A percentile compares a stretch with the other conserved stretches of the same genome.
phyloP scores from a whole-genome alignment of 2,888 invertebrate species.

The Biston betularia region DNA sequence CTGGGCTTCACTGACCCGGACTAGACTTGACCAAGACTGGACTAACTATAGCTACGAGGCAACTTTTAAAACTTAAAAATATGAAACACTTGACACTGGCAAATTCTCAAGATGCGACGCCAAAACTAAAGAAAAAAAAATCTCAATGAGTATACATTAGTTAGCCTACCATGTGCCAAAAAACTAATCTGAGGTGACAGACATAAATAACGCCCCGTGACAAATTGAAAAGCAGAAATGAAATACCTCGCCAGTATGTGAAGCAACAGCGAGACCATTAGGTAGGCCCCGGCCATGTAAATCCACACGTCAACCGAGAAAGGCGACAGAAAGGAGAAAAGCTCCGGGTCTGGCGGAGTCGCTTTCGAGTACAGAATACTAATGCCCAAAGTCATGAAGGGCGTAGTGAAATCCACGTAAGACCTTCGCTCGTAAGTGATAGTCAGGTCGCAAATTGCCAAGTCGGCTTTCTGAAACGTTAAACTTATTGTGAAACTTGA shows the following conservation, averaged over 20 bases:
- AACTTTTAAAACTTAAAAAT: too few species aligned
- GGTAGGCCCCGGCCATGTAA: constrained; percentile 94
- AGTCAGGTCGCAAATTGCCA: constrained; percentile 98
- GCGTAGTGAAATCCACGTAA: constrained; percentile 97
- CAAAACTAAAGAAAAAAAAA: too few species aligned
- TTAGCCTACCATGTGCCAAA: too few species aligned
- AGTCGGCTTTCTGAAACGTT: constrained; percentile 92
- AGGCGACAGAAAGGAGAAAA: constrained; percentile 96
- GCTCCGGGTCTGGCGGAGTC: constrained; percentile 90
- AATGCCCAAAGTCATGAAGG: constrained; percentile 98
- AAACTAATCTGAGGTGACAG: neutral
- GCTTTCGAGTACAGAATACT: constrained; percentile 95
- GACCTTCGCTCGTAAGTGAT: constrained; percentile 96
- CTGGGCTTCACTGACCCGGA: too few species aligned
- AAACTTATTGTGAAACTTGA: constrained; percentile 9
- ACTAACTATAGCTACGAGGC: too few species aligned
- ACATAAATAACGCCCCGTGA: constrained; percentile 24
- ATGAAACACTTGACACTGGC: too few species aligned
- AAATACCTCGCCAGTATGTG: constrained; percentile 92
- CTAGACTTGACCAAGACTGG: too few species aligned
- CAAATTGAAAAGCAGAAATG: constrained; percentile 17
- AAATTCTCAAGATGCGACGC: too few species aligned
- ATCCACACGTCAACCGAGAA: constrained; percentile 95
- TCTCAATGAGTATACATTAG: too few species aligned
- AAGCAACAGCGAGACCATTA: constrained; percentile 93